Evolutionary conservation across 2,888 invertebrate species (phyloP), one percentile per base, ranked within the genome.

Genomic region (Caenorhabditis panamensis): DNA sequence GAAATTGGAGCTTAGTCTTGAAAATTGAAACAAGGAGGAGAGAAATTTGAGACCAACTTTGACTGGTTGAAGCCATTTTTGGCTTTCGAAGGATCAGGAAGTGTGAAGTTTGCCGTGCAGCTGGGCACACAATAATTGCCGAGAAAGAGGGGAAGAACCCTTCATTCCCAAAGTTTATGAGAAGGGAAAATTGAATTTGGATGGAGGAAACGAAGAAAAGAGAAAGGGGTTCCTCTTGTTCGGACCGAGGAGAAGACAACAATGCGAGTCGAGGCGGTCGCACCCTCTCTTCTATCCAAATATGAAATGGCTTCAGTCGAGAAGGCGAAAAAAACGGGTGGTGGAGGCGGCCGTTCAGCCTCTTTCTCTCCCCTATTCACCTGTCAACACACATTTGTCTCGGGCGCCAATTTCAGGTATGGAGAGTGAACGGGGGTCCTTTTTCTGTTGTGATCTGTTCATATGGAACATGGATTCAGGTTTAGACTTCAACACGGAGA

Each of bases 351-450:
- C 49, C 59, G 59, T 59, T 59, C 64, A 59, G 18, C 51, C 63
- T 28, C 22, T 28, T 53, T 47, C 20, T 6, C 58, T 6, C 49
- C 20, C 37, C 64, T 22, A 59, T 73, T 73, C 73, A 73, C 66
- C 75, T 66, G 66, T 75, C 66, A 75, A 75, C 64, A 75, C 59
- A 26, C 66, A 75, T 75, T 67, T 75, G 75, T 75, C 66, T 75
- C 61, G 49, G 28, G 1, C 37, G n/a, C 53, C 61, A 61, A 66
- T 75, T 75, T 67, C 61, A 75, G 66, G 59, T 61, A 73, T 58
- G 51, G 36, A 1, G 31, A 44, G 37, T 20, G 41, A 20, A 64
- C 41, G 41, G 41, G 22, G 28, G 44, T 26, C 51, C 51, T 22
- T 11, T 51, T 26, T 24, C 24, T 2, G n/a, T 5, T 47, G 47